phyloP scores from a whole-genome alignment of 2,797 vertebrate genomes.

The Thaleichthys pacificus region DNA sequence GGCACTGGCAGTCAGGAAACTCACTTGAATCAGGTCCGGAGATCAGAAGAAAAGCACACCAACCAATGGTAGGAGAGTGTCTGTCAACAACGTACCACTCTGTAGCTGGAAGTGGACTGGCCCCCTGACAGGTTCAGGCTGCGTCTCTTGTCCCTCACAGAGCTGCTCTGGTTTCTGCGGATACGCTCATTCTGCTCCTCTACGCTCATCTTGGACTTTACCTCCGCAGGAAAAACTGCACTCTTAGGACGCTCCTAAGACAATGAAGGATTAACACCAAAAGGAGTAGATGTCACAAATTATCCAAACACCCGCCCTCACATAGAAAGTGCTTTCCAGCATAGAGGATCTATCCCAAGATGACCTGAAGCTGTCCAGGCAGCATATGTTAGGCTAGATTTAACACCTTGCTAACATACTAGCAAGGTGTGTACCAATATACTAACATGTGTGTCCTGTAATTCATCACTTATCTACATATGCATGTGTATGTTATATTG shows the following conservation, averaged over 20 bases:
- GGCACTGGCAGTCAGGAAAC: neutral
- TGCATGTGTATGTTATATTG: no score
- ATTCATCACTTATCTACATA: no score
- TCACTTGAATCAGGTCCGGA: neutral
- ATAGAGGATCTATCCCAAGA: no score
- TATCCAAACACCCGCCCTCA: no score
- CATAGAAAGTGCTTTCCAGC: no score
- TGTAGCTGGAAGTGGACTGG: slow-evolving; percentile 70
- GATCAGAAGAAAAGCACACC: neutral
- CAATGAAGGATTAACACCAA: neutral
- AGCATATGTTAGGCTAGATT: no score
- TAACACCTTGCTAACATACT: no score
- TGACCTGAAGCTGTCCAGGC: no score
- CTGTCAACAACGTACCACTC: neutral
- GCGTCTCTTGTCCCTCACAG: slow-evolving; percentile 87
- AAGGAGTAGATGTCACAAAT: neutral
- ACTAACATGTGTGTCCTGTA: no score
- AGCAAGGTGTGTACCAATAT: no score
- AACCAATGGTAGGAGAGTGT: neutral
- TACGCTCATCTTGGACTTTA: slow-evolving; percentile 92
- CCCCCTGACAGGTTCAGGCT: slow-evolving; percentile 86
- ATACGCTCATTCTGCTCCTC: slow-evolving; percentile 94
- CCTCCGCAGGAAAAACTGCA: slow-evolving; percentile 82
- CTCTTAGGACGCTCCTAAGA: slow-evolving; percentile 90
- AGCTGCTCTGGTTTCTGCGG: slow-evolving; percentile 88